Conservation (phyloP, 2,888 invertebrate genomes). For the Brassicogethes aeneus region DNA sequence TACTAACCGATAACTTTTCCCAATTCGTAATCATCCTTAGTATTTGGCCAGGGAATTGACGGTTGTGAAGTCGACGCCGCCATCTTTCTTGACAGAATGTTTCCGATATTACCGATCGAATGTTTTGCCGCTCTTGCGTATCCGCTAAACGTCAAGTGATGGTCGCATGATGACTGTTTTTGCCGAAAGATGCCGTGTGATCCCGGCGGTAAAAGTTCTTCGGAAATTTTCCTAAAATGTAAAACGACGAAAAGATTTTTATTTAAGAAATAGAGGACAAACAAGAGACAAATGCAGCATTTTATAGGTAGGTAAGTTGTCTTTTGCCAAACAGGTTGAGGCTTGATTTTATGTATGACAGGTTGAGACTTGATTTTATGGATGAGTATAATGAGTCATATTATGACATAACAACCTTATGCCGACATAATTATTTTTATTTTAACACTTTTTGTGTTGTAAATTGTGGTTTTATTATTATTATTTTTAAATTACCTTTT, state of each 20-base stretch:
- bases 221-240: conserved; percentile 48
- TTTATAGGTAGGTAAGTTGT: too few relatives aligned
- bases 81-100: conserved; percentile 53
- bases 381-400: too few relatives aligned
- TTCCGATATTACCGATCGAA: conserved; percentile 43
- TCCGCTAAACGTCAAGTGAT: conserved; percentile 35
- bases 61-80: conserved; percentile 46
- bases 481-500: too few relatives aligned
- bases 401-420: too few relatives aligned
- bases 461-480: too few relatives aligned
- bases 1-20: conserved; percentile 85
- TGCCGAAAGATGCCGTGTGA: conserved; percentile 53
- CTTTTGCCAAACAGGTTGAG: too few relatives aligned
- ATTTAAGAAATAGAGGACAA: too few relatives aligned
- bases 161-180: conserved; percentile 45
- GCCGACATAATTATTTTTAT: too few relatives aligned
- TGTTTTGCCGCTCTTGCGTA: conserved; percentile 39
- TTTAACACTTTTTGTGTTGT: too few relatives aligned
- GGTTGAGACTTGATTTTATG: too few relatives aligned
- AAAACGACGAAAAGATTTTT: neutral
- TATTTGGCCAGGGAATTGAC: conserved; percentile 71
- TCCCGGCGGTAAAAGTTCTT: conserved; percentile 51
- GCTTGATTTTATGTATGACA: too few relatives aligned
- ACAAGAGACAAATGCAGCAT: too few relatives aligned
- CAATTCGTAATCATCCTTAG: conserved; percentile 85